Evolutionary conservation across 1,140 invertebrate genomes (phyloP).

Genomic region (Anastrepha obliqua): DNA sequence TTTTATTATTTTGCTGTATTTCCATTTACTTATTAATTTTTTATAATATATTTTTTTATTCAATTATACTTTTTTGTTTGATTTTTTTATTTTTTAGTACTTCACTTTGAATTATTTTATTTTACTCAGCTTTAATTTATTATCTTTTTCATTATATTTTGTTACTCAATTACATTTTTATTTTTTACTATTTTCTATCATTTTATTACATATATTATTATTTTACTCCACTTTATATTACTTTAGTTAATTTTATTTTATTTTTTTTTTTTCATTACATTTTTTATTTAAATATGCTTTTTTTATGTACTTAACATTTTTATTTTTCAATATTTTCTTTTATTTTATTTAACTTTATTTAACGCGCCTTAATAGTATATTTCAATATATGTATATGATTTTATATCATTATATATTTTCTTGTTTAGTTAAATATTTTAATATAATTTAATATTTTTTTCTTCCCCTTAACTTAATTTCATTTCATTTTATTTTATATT

Average conservation of each 20-base stretch:
- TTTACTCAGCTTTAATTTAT: background rate
- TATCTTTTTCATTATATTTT: background rate
- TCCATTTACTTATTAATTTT: background rate
- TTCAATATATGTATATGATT: background rate
- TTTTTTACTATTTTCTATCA: background rate
- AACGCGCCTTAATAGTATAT: no score
- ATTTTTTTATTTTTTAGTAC: background rate
- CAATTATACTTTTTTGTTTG: no score
- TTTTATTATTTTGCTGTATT: background rate
- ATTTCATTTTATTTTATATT: no score
- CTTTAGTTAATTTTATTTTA: background rate
- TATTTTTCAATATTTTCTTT: background rate
- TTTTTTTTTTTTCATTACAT: background rate
- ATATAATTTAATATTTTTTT: no score
- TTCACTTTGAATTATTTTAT: background rate
- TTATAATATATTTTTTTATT: background rate
- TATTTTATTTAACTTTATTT: background rate
- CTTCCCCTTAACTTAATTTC: no score
- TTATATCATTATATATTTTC: background rate
- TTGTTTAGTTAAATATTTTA: no score
- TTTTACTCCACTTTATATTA: background rate
- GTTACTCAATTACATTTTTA: background rate
- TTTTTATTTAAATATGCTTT: background rate
- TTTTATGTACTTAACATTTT: background rate
- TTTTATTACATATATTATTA: background rate